Percentiles rank a stretch among this genome's conserved stretches.
phyloP scores from a whole-genome alignment of 1,140 invertebrate species.

The Brachionus calyciflorus region DNA sequence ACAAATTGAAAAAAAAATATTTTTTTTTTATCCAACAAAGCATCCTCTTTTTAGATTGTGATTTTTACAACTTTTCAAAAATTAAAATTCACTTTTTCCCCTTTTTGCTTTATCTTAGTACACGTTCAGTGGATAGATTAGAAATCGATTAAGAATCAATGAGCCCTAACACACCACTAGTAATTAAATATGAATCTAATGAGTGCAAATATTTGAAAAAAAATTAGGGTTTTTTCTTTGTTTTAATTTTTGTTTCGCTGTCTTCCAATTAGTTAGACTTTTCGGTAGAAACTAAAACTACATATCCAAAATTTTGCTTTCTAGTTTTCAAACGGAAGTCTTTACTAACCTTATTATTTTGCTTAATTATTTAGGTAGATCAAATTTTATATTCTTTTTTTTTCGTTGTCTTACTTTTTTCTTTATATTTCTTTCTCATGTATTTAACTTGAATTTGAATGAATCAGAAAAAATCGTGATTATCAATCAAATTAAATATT shows the following conservation, averaged over 20 bases:
- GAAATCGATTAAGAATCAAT: neutral
- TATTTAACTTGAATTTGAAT: too few species aligned
- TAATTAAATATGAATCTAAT: neutral
- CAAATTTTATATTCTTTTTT: too few species aligned
- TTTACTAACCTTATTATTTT: neutral
- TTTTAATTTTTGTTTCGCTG: neutral
- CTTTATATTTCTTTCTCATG: too few species aligned
- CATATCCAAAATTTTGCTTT: neutral
- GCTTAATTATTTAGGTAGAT: too few species aligned
- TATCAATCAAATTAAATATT: too few species aligned
- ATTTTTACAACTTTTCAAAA: conserved; percentile 28
- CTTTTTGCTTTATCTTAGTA: neutral
- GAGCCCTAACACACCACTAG: conserved; percentile 1
- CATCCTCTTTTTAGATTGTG: neutral
- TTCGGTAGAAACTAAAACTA: neutral
- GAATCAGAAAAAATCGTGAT: too few species aligned
- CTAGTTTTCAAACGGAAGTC: neutral
- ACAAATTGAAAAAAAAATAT: too few species aligned
- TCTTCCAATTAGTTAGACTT: neutral
- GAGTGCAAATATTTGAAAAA: conserved; percentile 7
- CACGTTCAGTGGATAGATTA: conserved; percentile 36
- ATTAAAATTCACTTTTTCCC: conserved; percentile 13
- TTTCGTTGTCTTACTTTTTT: too few species aligned
- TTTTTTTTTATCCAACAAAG: neutral
- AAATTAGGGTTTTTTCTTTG: conserved; percentile 28